Evolutionary conservation across 1,140 invertebrate genomes (phyloP).

Genomic region (Danaus plexippus): DNA sequence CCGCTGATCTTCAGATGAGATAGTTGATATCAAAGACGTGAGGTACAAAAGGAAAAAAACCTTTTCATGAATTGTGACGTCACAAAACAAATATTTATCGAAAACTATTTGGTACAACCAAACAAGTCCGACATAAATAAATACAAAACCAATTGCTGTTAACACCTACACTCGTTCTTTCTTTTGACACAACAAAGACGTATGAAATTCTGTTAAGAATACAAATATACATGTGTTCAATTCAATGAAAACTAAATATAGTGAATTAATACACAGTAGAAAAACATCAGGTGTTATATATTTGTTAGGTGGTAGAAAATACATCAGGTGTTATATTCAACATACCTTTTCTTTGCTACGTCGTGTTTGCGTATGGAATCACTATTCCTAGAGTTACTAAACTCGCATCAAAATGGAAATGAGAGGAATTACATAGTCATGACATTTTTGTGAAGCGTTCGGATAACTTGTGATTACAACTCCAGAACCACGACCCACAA

Average conservation of each 20-base stretch:
- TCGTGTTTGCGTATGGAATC: constrained; percentile 41
- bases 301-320: constrained; percentile 1
- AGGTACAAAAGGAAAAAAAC: constrained; percentile 41
- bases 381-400: constrained; percentile 38
- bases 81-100: constrained; percentile 14
- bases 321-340: not conserved
- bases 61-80: constrained; percentile 59
- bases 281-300: not conserved
- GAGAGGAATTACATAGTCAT: constrained; percentile 39
- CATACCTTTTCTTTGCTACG: constrained; percentile 13
- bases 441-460: constrained; percentile 33
- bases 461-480: constrained; percentile 21
- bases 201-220: too few species aligned
- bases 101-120: not conserved
- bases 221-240: constrained; percentile 1
- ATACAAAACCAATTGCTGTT: too few species aligned
- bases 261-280: constrained; percentile 3
- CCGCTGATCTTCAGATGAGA: too few species aligned
- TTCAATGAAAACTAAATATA: constrained; percentile 4
- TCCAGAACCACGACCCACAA: too few species aligned
- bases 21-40: constrained; percentile 35
- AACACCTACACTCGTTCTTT: too few species aligned
- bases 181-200: too few species aligned
- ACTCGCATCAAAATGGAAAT: constrained; percentile 50
- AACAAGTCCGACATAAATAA: too few species aligned